Evolutionary conservation across 2,797 vertebrate genomes (phyloP), one percentile per base, ranked within the genome.

Genomic region (Eleutherodactylus coqui): DNA sequence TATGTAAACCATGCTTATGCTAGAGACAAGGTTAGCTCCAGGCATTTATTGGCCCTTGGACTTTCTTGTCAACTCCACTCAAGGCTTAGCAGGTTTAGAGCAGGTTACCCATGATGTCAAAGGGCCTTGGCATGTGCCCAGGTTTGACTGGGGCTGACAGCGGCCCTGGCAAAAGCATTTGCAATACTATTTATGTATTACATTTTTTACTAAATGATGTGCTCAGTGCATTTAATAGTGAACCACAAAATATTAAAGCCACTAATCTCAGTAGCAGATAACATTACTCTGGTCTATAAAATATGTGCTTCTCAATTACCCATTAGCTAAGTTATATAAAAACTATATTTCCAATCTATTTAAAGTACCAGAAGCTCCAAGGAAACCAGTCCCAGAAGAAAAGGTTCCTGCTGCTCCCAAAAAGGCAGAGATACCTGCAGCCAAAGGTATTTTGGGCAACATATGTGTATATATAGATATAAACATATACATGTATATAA

Each of bases 301-400:
- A 16, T 41, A 16, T 58, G 7, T 70, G 32, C 5, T 67, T 19
- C 9, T 19, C 5, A 64, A 45, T 24, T 53, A 32, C 7, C 19
- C 11, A 27, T 24, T 55, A 82, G 80, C 49, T 75, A 43, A 60
- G n/a, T 4, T 38, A 82, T 43, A 73, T 58, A 29, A 85, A 55
- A 87, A 89, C 78, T 84, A 19, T 36, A 73, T 80, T 83, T 70
- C 36, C 82, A 88, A 87, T 89, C 86, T 90, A 24, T 91, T 92
- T 92, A 83, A 94, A 93, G 91, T 91, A 83, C 91, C 92, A 89
- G 93, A 94, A 90, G 85, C 92, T 88, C 91, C 91, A 88, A 89
- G 91, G 89, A 91, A 88, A 85, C 88, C 89, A 72, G 69, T 75
- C 38, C 64, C 91, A 0, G 92, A 91, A 89, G 91, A 83, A 58